Evolutionary conservation across 2,888 invertebrate species (phyloP), one percentile per base, ranked within the genome.

Genomic region (Pimpla rufipes): DNA sequence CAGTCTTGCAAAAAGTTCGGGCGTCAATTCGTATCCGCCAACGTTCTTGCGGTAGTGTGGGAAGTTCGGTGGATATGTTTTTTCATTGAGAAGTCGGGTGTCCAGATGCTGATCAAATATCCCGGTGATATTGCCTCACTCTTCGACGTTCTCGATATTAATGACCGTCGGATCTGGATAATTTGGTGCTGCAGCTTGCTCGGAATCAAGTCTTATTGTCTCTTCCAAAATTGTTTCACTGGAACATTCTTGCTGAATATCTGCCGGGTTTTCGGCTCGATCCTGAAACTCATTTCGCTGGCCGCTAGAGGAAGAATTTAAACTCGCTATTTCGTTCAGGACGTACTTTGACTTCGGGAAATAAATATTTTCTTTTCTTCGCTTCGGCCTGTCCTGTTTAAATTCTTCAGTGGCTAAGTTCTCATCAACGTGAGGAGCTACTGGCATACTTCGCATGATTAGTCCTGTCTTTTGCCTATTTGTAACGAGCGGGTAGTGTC

Each of bases 401-500:
- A 16, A 52, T 13, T 1, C 5, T 64, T 75, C 74, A n/a, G 0
- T 10, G 3, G 74, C 50, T 16, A 75, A 52, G 40, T 64, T 21
- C n/a, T 55, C 52, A 11, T 64, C 40, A 23, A 42, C 42, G 10
- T 13, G 6, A 7, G 37, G 16, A 23, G 67, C 37, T 55, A 45
- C 13, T 59, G 11, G 29, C n/a, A 40, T 68, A 52, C 18, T 52
- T 16, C 35, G 16, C 2, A 11, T 21, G 4, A 10, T 57, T 18
- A 23, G 8, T 57, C 16, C 40, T 7, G 8, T n/a, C 35, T 18
- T 37, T 47, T 76, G 75, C 42, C 76, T 45, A 11, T 55, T 13
- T 4, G 67, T 76, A 5, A 67, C 42, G 0, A 76, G n/a, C n/a
- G 67, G 55, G 16, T 67, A 76, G 6, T 64, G 16, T 67, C 67